Evolutionary conservation across 2,888 invertebrate species (phyloP).

Genomic region (Mechanitis mazaeus): DNA sequence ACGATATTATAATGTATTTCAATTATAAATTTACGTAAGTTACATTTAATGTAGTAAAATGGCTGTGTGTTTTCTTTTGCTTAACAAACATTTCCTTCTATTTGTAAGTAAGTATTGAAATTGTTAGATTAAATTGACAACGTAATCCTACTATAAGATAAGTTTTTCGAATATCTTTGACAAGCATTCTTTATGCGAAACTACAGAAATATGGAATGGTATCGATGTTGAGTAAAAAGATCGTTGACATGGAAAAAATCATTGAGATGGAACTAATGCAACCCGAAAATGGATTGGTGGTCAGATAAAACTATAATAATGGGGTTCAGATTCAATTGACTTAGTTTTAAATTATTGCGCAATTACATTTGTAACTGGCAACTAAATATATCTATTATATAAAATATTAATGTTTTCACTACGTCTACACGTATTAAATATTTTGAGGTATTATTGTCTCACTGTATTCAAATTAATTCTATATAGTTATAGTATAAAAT

Average conservation of each 20-base stretch:
- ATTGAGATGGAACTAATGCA: slow-evolving; percentile 56
- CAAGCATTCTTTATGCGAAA: slow-evolving; percentile 16
- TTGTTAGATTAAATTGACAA: no score
- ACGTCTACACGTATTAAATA: no score
- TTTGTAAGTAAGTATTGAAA: no score
- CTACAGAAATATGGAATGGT: slow-evolving; percentile 43
- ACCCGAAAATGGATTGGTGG: slow-evolving; percentile 50
- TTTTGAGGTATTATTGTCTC: no score
- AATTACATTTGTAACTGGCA: slow-evolving; percentile 4
- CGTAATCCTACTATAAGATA: slow-evolving; percentile 5
- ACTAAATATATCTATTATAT: neutral
- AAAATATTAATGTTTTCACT: no score
- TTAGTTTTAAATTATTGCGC: slow-evolving; percentile 18
- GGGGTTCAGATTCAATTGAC: slow-evolving; percentile 24
- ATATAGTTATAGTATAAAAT: no score
- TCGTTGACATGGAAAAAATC: slow-evolving; percentile 61
- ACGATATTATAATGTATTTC: no score
- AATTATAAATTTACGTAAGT: no score
- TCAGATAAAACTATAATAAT: slow-evolving; percentile 48
- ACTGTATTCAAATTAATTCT: no score
- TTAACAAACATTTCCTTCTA: no score
- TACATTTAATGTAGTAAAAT: no score
- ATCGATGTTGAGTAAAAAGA: slow-evolving; percentile 49
- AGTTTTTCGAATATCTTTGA: slow-evolving; percentile 18
- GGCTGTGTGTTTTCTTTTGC: no score